Evolutionary conservation across 1,140 invertebrate genomes (phyloP).

Genomic region (Drosophila melanica): DNA sequence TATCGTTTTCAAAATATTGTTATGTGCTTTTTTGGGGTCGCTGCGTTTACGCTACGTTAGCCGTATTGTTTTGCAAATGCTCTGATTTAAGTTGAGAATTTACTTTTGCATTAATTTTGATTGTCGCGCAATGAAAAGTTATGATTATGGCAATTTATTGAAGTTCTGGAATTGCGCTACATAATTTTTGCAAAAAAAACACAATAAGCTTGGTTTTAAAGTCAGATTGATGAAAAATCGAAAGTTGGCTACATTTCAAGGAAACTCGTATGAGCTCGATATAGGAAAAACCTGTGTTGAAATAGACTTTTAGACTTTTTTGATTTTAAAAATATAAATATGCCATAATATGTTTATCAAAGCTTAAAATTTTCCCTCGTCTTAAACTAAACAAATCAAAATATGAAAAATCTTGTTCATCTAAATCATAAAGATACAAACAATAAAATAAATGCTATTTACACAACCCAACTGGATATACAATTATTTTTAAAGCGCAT

Average conservation of each 20-base stretch:
- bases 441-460: slow-evolving; percentile 44
- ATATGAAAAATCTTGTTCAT: background rate
- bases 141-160: slow-evolving; percentile 56
- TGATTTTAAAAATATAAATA: too few species aligned
- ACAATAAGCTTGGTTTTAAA: background rate
- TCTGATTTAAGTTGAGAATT: slow-evolving; percentile 66
- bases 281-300: too few species aligned
- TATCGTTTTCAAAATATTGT: slow-evolving; percentile 78
- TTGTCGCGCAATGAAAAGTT: slow-evolving; percentile 61
- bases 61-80: slow-evolving; percentile 55
- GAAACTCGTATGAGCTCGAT: too few species aligned
- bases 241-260: too few species aligned
- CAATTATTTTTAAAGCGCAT: slow-evolving; percentile 65
- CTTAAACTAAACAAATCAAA: background rate
- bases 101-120: slow-evolving; percentile 65
- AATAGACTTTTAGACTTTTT: too few species aligned
- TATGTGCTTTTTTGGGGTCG: slow-evolving; percentile 49
- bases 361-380: too few species aligned
- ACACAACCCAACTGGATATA: slow-evolving; percentile 49
- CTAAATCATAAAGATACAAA: slow-evolving; percentile 26
- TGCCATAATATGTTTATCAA: too few species aligned
- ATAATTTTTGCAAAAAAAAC: background rate
- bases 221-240: background rate
- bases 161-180: background rate
- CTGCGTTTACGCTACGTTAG: slow-evolving; percentile 57